Conservation (phyloP, 2,797 vertebrate species). For the Steatocranus sp. region DNA sequence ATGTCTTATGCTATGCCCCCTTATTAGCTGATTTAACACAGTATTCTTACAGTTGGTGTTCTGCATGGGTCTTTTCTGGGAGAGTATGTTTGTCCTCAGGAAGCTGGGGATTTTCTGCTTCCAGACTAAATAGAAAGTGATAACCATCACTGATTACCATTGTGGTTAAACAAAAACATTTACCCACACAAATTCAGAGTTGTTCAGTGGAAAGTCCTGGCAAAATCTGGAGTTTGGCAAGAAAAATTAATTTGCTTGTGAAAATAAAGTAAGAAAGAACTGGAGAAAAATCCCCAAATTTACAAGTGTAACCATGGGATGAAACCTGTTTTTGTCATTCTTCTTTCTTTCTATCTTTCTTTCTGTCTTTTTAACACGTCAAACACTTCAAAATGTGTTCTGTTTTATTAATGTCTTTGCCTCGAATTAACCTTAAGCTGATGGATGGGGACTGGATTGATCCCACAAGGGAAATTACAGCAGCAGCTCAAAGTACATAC, state of each 20-base stretch:
- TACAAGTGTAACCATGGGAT: background rate
- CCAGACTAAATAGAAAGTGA: background rate
- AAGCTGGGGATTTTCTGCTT: background rate
- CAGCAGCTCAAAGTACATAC: background rate
- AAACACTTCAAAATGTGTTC: background rate
- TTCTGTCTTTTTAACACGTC: rapidly evolving
- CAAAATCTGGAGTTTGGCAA: background rate
- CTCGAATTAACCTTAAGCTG: background rate
- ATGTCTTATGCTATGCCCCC: background rate
- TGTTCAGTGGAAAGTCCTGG: background rate
- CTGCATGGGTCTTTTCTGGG: background rate
- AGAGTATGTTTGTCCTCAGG: background rate
- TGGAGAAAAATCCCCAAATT: background rate
- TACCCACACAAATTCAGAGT: background rate
- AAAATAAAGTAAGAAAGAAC: background rate
- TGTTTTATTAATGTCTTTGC: background rate
- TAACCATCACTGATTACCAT: background rate
- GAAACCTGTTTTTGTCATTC: background rate
- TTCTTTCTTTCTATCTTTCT: background rate
- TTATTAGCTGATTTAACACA: background rate
- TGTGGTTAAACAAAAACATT: background rate
- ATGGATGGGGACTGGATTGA: background rate
- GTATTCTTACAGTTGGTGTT: background rate
- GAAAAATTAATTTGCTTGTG: background rate
- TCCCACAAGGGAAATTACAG: background rate